Evolutionary conservation across 2,797 vertebrate genomes (phyloP).

Genomic region (Diplodus sargus): DNA sequence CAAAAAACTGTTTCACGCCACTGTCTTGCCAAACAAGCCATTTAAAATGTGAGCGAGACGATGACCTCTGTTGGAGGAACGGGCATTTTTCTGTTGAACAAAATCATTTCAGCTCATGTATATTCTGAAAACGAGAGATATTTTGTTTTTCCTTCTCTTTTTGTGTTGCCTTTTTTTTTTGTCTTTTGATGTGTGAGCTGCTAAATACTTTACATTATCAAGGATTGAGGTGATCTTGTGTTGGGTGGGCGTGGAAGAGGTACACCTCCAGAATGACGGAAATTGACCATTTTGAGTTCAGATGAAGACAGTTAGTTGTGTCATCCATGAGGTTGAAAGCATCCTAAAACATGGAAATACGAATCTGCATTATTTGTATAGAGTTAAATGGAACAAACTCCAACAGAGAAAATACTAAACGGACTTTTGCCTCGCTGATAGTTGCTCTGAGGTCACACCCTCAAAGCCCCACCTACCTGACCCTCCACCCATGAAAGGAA

Average conservation of each 20-base stretch:
- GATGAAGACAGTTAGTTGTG: constrained; percentile 8
- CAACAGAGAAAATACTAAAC: neutral
- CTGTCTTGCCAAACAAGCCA: constrained; percentile 68
- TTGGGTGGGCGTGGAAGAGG: constrained; percentile 46
- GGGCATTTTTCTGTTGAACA: constrained; percentile 65
- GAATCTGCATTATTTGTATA: constrained; percentile 8
- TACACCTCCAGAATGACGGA: constrained; percentile 35
- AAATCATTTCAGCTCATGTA: constrained; percentile 58
- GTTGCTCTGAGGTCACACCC: constrained; percentile 29
- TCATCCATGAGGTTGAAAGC: neutral
- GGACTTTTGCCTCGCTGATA: constrained; percentile 26
- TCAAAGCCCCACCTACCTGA: constrained; percentile 37
- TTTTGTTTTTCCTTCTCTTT: constrained; percentile 35
- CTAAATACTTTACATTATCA: constrained; percentile 82
- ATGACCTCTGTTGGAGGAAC: constrained; percentile 54
- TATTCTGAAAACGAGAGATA: constrained; percentile 39
- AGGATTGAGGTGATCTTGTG: constrained; percentile 54
- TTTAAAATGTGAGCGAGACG: constrained; percentile 52
- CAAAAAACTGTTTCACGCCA: constrained; percentile 20
- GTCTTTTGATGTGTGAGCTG: constrained; percentile 79
- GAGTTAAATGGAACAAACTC: neutral
- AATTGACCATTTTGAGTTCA: constrained; percentile 22
- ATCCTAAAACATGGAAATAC: constrained; percentile 21
- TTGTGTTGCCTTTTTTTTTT: constrained; percentile 52
- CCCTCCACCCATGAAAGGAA: constrained; percentile 60